Conservation (phyloP, 2,888 invertebrate species). For the Chorisops tibialis region DNA sequence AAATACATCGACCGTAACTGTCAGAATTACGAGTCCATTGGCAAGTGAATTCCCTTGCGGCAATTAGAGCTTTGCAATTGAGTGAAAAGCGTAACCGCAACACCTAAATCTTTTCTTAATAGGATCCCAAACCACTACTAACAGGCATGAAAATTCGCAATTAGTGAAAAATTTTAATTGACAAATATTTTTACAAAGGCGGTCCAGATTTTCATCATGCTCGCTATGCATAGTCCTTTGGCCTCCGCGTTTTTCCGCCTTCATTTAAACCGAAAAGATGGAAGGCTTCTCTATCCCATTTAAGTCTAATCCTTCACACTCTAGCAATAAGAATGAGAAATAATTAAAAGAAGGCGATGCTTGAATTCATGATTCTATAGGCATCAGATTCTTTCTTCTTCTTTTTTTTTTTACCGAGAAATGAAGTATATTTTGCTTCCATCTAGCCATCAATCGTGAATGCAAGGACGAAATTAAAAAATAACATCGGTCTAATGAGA, state of each 20-base stretch:
- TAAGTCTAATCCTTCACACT: neutral
- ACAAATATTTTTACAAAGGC: constrained; percentile 30
- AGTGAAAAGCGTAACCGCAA: constrained; percentile 6
- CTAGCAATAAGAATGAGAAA: constrained; percentile 19
- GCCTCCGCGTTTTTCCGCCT: neutral
- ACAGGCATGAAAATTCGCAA: constrained; percentile 25
- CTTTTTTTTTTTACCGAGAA: too few species aligned
- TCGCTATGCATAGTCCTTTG: neutral
- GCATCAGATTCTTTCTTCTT: too few species aligned
- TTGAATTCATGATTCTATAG: too few species aligned
- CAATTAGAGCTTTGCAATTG: neutral
- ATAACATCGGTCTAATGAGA: constrained; percentile 32
- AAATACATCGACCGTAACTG: too few species aligned
- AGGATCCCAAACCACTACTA: neutral
- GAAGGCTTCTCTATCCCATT: neutral
- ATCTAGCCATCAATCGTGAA: neutral
- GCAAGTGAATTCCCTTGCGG: too few species aligned
- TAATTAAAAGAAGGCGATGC: constrained; percentile 15
- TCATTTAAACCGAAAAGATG: constrained; percentile 1
- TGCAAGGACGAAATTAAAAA: constrained; percentile 30
- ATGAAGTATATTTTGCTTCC: neutral
- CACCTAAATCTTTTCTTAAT: constrained; percentile 22
- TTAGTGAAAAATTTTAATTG: constrained; percentile 33
- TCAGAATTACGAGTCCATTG: too few species aligned
- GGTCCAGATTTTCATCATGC: constrained; percentile 2